phyloP scores from a whole-genome alignment of 1,140 invertebrate species.

The Lordiphosa clarofinis region DNA sequence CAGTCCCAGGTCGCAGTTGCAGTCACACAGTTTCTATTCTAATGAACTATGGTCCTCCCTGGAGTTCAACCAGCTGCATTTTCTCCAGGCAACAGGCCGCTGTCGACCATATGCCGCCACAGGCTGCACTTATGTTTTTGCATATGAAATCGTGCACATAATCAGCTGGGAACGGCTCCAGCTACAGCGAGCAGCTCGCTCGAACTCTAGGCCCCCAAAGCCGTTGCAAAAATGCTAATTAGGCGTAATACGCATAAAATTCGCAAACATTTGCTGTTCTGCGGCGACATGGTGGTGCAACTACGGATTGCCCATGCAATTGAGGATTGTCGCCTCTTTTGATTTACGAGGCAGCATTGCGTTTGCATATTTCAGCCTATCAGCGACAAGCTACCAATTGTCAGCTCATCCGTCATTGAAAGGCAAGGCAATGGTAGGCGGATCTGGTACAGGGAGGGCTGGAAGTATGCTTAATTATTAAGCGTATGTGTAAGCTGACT shows the following conservation, averaged over 20 bases:
- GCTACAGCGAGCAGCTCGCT: slow-evolving; percentile 10
- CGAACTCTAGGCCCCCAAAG: slow-evolving; percentile 18
- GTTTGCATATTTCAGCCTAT: slow-evolving; percentile 33
- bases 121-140: slow-evolving; percentile 64
- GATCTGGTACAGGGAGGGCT: slow-evolving; percentile 1
- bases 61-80: slow-evolving; percentile 33
- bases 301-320: slow-evolving; percentile 2
- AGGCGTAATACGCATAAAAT: slow-evolving; percentile 78
- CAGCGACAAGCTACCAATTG: slow-evolving; percentile 53
- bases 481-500: slow-evolving; percentile 49
- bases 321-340: slow-evolving; percentile 29
- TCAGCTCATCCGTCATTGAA: slow-evolving; percentile 61
- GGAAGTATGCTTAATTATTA: slow-evolving; percentile 47
- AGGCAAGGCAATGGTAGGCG: no score
- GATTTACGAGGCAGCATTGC: slow-evolving; percentile 52
- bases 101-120: slow-evolving; percentile 29
- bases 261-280: slow-evolving; percentile 66
- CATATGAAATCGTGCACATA: slow-evolving; percentile 72
- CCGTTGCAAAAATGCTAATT: slow-evolving; percentile 68
- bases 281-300: no score
- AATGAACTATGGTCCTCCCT: slow-evolving; percentile 40
- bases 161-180: slow-evolving; percentile 33
- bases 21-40: slow-evolving; percentile 20
- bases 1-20: slow-evolving; percentile 39
- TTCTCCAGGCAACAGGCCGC: slow-evolving; percentile 36